Percentiles rank a stretch among this genome's conserved stretches.
These are phyloP conservation scores for Oryzias melastigma DNA, from an alignment of 2,113 vertebrate genomes.

Conservation along the genomic window DNA sequence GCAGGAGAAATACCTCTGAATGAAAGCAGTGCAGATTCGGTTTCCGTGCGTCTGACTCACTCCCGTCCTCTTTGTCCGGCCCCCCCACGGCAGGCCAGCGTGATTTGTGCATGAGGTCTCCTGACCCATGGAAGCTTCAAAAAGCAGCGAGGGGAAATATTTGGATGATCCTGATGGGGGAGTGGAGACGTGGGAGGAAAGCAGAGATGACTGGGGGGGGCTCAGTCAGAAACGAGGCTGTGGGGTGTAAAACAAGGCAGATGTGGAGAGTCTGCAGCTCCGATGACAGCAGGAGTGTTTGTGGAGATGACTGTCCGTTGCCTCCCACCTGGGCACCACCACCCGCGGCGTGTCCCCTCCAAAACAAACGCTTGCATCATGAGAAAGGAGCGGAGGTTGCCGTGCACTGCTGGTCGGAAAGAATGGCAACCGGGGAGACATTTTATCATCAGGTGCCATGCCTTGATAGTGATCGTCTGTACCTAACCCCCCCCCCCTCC, in stretches of 20 bases:
- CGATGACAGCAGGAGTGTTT: conserved; percentile 60
- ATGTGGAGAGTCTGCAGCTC: conserved; percentile 84
- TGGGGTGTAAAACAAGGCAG: conserved; percentile 87
- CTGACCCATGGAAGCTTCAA: conserved; percentile 91
- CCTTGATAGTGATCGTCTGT: conserved; percentile 57
- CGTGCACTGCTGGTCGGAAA: conserved; percentile 15
- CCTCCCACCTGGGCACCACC: conserved; percentile 15
- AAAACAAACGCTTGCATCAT: conserved; percentile 24
- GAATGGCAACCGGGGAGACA: conserved; percentile 19
- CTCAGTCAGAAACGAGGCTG: conserved; percentile 48
- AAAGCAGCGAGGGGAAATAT: conserved; percentile 86
- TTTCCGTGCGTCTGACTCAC: conserved; percentile 81
- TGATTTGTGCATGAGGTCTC: conserved; percentile 95
- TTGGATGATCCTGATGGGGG: conserved; percentile 81
- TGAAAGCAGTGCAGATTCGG: conserved; percentile 85
- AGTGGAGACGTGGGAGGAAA: conserved; percentile 73
- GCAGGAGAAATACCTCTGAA: conserved; percentile 84
- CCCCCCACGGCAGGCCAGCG: conserved; percentile 80
- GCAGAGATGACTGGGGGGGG: conserved; percentile 50
- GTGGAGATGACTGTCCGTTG: conserved; percentile 27
- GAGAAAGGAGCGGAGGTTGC: conserved; percentile 21
- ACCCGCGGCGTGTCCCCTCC: conserved; percentile 20
- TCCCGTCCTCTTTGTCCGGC: conserved; percentile 70
- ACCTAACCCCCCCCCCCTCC: conserved; percentile 28
- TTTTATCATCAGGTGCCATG: conserved; percentile 55